Evolutionary conservation across 1,140 invertebrate species (phyloP).

Genomic region (Bombus breviceps): DNA sequence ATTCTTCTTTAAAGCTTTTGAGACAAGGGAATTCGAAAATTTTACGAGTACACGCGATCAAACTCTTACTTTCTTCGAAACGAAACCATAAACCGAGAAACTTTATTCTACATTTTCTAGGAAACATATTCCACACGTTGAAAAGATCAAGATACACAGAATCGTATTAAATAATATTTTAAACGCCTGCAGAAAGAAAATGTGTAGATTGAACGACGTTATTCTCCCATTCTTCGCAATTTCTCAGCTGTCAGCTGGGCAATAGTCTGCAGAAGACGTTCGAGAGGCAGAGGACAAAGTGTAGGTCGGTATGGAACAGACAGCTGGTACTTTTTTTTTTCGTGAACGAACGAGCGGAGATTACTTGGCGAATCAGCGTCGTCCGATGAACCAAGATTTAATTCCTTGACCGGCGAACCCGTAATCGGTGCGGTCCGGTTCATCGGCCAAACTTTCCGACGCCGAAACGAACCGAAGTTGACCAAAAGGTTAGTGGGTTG

Average conservation of each 20-base stretch:
- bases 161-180: no score
- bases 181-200: neutral
- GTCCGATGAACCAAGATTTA: neutral
- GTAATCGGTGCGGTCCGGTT: constrained; percentile 17
- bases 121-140: no score
- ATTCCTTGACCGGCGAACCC: neutral
- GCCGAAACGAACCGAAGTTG: constrained; percentile 58
- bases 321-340: neutral
- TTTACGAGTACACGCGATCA: no score
- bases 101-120: no score
- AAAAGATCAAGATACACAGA: no score
- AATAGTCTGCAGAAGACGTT: constrained; percentile 2
- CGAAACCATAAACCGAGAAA: no score
- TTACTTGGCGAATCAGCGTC: neutral
- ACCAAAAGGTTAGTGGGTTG: constrained; percentile 64
- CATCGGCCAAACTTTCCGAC: constrained; percentile 54
- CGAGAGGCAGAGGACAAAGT: neutral
- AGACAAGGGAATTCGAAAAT: no score
- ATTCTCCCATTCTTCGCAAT: neutral
- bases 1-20: no score
- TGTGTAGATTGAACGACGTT: no score
- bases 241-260: neutral
- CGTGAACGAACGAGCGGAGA: neutral
- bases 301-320: neutral
- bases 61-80: no score